Conservation (phyloP, 92 coral and sea anemone genomes). For the Parazoanthus atlanticus region DNA sequence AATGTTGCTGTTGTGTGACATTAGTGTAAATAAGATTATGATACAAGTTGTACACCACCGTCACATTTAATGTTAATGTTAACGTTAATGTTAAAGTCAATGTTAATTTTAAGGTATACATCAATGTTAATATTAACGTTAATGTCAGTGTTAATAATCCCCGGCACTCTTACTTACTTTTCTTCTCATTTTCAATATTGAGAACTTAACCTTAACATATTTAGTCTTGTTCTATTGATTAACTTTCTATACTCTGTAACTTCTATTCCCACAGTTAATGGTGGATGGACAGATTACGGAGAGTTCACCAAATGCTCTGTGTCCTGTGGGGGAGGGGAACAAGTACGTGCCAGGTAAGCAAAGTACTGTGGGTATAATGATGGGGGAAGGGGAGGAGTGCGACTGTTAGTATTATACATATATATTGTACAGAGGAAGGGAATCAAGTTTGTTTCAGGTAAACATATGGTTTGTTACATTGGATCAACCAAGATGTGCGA, state of each 20-base stretch:
- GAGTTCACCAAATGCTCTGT: slow-evolving; percentile 16
- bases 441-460: no score
- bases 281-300: slow-evolving; percentile 42
- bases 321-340: slow-evolving; percentile 39
- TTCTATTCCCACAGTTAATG: background rate
- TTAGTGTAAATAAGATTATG: no score
- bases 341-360: slow-evolving; percentile 32
- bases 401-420: background rate
- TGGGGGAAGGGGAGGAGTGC: background rate
- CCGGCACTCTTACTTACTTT: no score
- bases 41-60: no score
- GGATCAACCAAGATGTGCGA: no score
- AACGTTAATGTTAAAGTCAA: background rate
- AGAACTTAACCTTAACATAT: no score
- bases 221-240: no score
- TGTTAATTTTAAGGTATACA: background rate
- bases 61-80: no score
- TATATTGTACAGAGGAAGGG: background rate
- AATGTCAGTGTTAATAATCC: background rate
- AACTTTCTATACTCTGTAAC: no score
- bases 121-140: background rate
- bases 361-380: background rate
- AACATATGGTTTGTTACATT: no score
- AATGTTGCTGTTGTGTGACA: no score
- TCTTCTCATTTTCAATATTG: no score